Percentiles rank a stretch among this genome's conserved stretches.
Evolutionary conservation across 2,888 invertebrate species (phyloP).

Genomic region (Parnassius smintheus): DNA sequence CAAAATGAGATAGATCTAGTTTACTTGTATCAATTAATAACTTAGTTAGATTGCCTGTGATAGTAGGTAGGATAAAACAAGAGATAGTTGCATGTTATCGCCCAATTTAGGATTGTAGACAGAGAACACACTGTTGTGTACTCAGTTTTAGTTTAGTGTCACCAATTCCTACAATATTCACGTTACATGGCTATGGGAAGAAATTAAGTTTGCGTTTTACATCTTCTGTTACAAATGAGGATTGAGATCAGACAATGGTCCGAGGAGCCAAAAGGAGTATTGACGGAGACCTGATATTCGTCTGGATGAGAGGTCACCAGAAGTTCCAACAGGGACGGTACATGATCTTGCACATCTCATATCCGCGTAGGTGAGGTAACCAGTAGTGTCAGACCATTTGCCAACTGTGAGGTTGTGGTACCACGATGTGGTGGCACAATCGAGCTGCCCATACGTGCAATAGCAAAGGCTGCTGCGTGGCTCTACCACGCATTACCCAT

Average conservation of each 20-base stretch:
- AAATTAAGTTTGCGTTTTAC: constrained; percentile 22
- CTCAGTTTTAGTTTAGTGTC: constrained; percentile 21
- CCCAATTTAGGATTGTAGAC: constrained; percentile 25
- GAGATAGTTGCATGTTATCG: constrained; percentile 15
- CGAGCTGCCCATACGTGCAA: too few species aligned
- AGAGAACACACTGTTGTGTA: constrained; percentile 2
- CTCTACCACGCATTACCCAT: too few species aligned
- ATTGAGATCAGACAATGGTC: background rate
- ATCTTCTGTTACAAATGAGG: constrained; percentile 23
- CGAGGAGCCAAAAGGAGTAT: too few species aligned
- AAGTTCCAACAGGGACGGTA: too few species aligned
- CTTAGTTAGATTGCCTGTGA: constrained; percentile 31
- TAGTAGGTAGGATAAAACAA: constrained; percentile 27
- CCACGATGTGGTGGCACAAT: too few species aligned
- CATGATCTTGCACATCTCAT: too few species aligned
- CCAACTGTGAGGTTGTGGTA: too few species aligned
- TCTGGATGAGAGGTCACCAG: too few species aligned
- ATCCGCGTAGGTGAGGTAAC: too few species aligned
- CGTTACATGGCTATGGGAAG: constrained; percentile 8
- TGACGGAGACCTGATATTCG: too few species aligned
- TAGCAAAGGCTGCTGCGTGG: too few species aligned
- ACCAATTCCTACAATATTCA: constrained; percentile 32
- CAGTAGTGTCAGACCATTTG: too few species aligned
- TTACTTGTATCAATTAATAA: constrained; percentile 11
- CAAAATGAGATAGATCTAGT: constrained; percentile 28